A percentile compares a stretch with the other conserved stretches of the same genome.
phyloP scores from a whole-genome alignment of 1,140 invertebrate genomes.

The Cardiocondyla obscurior region DNA sequence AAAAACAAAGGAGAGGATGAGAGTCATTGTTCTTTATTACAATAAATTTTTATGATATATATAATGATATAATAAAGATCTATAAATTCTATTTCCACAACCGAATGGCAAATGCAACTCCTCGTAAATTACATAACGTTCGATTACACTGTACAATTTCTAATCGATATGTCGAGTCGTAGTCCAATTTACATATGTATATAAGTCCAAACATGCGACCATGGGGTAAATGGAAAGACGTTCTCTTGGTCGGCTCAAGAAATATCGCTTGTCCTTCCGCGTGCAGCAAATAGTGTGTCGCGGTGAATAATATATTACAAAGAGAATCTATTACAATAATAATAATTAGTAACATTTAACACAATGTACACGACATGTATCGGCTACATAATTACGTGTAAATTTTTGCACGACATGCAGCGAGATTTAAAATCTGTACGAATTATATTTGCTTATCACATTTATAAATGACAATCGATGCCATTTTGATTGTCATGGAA shows the following conservation, averaged over 20 bases:
- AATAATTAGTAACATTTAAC: conserved; percentile 78
- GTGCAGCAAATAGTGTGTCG: conserved; percentile 10
- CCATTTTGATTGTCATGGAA: conserved; percentile 40
- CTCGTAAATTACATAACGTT: conserved; percentile 67
- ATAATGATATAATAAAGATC: conserved; percentile 81
- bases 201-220: conserved; percentile 34
- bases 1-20: too few relatives aligned
- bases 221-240: not conserved
- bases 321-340: conserved; percentile 70
- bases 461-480: not conserved
- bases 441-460: conserved; percentile 1
- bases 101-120: conserved; percentile 80
- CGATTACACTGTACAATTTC: conserved; percentile 70
- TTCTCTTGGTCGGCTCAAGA: conserved; percentile 9
- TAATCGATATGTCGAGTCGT: conserved; percentile 52
- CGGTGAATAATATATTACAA: conserved; percentile 76
- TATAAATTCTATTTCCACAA: conserved; percentile 82
- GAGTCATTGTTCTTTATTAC: conserved; percentile 76
- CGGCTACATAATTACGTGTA: conserved; percentile 59
- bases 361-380: conserved; percentile 76
- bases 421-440: conserved; percentile 44
- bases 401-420: conserved; percentile 30
- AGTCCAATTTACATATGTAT: conserved; percentile 44
- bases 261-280: not conserved
- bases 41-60: conserved; percentile 76